Percentiles rank a stretch among this genome's conserved stretches.
phyloP scores from a whole-genome alignment of 2,113 vertebrate genomes.

The Synchiropus splendidus region DNA sequence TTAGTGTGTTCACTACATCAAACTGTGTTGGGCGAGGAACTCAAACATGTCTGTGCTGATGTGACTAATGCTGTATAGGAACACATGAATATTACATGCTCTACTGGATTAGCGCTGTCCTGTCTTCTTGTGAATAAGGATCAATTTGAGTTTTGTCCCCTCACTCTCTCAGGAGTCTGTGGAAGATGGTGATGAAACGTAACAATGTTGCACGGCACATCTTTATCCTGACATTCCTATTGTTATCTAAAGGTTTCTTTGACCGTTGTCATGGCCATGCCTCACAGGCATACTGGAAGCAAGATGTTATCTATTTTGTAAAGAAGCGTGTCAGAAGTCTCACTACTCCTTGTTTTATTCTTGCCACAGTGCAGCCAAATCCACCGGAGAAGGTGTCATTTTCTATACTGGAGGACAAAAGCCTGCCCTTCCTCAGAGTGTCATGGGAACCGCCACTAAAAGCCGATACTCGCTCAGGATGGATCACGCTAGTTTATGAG shows the following conservation, averaged over 20 bases:
- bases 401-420: slow-evolving; percentile 47
- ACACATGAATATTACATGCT: slow-evolving; percentile 8
- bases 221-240: no score
- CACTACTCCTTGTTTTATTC: neutral
- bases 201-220: no score
- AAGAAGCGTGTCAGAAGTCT: no score
- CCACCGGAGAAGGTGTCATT: slow-evolving; percentile 73
- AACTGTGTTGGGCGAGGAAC: neutral
- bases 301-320: no score
- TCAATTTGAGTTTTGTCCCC: no score
- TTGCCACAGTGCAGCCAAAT: slow-evolving; percentile 81
- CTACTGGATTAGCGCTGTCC: neutral
- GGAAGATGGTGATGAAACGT: no score
- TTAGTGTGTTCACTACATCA: no score
- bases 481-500: slow-evolving; percentile 78
- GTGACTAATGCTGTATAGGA: neutral
- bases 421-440: slow-evolving; percentile 64
- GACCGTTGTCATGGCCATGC: no score
- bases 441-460: slow-evolving; percentile 76
- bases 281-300: no score
- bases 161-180: no score
- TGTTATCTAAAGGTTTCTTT: no score
- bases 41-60: neutral
- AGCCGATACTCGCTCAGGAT: slow-evolving; percentile 71
- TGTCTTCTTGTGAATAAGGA: slow-evolving; percentile 1